Evolutionary conservation across 1,140 invertebrate genomes (phyloP).

Genomic region (Aphelenchoides avenae): DNA sequence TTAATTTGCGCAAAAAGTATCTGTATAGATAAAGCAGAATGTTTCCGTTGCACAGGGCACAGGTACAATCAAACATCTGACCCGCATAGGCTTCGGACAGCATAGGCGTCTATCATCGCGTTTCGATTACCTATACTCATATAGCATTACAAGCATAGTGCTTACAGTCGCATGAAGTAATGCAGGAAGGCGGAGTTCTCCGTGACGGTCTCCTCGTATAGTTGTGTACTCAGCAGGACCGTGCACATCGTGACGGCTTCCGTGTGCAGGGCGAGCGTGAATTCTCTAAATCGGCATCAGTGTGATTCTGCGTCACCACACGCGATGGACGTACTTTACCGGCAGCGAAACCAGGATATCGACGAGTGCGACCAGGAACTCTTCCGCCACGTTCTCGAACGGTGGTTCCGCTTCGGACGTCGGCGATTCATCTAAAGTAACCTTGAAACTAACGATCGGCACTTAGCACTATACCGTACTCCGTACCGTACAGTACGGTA

Average conservation of each 20-base stretch:
- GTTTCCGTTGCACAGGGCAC: background rate
- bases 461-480: too few relatives aligned
- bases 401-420: too few relatives aligned
- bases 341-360: constrained; percentile 75
- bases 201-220: constrained; percentile 50
- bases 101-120: too few relatives aligned
- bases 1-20: background rate
- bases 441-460: too few relatives aligned
- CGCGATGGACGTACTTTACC: constrained; percentile 62
- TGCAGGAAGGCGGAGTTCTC: constrained; percentile 65
- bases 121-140: too few relatives aligned
- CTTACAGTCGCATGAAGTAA: constrained; percentile 61
- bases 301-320: constrained; percentile 6
- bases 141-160: too few relatives aligned
- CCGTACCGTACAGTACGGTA: too few relatives aligned
- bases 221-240: constrained; percentile 68
- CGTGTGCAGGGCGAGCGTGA: constrained; percentile 75
- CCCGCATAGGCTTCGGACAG: too few relatives aligned
- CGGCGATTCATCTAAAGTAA: too few relatives aligned
- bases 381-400: constrained; percentile 32
- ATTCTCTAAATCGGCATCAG: constrained; percentile 68
- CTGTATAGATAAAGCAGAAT: constrained; percentile 1
- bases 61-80: too few relatives aligned
- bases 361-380: constrained; percentile 67
- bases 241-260: constrained; percentile 54